These are phyloP conservation scores for Augochlorella aurata DNA, from an alignment of 2,888 invertebrate genomes.

Conservation along the genomic window DNA sequence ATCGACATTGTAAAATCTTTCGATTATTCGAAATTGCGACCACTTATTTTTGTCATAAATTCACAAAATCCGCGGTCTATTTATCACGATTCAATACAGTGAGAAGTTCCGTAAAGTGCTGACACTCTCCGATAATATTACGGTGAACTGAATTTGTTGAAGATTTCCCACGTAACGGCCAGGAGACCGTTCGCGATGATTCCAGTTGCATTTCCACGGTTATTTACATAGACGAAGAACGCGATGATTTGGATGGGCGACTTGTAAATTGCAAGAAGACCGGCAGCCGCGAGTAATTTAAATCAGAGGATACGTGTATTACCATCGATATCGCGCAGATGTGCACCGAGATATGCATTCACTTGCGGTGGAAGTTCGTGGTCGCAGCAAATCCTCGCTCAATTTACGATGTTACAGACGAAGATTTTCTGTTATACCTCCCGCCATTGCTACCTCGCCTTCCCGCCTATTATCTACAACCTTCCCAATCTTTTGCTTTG, in stretches of 20 bases:
- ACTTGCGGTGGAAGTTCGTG: slow-evolving; percentile 77
- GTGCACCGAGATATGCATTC: slow-evolving; percentile 72
- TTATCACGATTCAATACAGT: too few relatives aligned
- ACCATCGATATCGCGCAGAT: slow-evolving; percentile 59
- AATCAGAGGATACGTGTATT: slow-evolving; percentile 68
- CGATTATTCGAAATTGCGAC: too few relatives aligned
- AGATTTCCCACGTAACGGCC: slow-evolving; percentile 1
- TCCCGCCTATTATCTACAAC: slow-evolving; percentile 54
- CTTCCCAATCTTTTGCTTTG: slow-evolving; percentile 56
- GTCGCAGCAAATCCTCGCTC: slow-evolving; percentile 78
- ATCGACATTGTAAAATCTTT: too few relatives aligned
- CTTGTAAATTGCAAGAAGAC: slow-evolving; percentile 59
- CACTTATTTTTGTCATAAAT: too few relatives aligned
- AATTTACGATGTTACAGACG: slow-evolving; percentile 78
- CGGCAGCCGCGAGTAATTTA: slow-evolving; percentile 60
- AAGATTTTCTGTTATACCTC: slow-evolving; percentile 68
- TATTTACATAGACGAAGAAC: slow-evolving; percentile 33
- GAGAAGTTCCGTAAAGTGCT: neutral
- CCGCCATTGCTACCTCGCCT: slow-evolving; percentile 31
- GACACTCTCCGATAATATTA: neutral
- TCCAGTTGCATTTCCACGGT: neutral
- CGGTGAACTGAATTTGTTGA: slow-evolving; percentile 3
- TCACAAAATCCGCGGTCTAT: too few relatives aligned
- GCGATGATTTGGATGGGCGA: slow-evolving; percentile 33
- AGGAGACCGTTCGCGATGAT: neutral